Evolutionary conservation across 2,888 invertebrate species (phyloP).

Genomic region (Amphipoea lucens): DNA sequence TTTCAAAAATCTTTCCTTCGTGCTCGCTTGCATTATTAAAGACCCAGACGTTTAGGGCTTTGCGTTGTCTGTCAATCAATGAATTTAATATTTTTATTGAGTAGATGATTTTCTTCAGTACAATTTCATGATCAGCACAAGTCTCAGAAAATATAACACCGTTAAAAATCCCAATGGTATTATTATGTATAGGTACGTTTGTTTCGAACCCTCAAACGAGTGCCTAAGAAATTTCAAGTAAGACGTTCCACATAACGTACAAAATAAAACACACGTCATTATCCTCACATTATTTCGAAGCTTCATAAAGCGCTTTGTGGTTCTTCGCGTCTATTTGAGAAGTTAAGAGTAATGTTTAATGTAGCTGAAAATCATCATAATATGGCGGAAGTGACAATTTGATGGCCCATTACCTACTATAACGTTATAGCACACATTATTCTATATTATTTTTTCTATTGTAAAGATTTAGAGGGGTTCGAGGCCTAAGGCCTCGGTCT

Average conservation of each 20-base stretch:
- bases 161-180: neutral
- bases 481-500: neutral
- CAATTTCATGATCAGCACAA: neutral
- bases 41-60: too few relatives aligned
- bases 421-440: constrained; percentile 19
- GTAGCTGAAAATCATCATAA: constrained; percentile 47
- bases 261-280: constrained; percentile 26
- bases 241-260: neutral
- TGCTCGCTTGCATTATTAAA: too few relatives aligned
- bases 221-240: neutral
- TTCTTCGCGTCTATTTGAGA: constrained; percentile 13
- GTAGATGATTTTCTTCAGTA: neutral
- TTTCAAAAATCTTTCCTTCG: too few relatives aligned
- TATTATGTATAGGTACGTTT: too few relatives aligned
- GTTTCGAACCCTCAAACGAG: neutral
- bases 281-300: constrained; percentile 24
- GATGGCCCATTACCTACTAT: constrained; percentile 41
- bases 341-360: constrained; percentile 41
- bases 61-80: too few relatives aligned
- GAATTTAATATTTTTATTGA: too few relatives aligned
- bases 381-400: constrained; percentile 47
- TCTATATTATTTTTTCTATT: constrained; percentile 1
- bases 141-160: neutral
- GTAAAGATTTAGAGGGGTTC: constrained; percentile 1
- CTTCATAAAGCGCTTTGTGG: constrained; percentile 25